Conservation (phyloP, 2,888 invertebrate genomes). For the Malthinus seriepunctatus region DNA sequence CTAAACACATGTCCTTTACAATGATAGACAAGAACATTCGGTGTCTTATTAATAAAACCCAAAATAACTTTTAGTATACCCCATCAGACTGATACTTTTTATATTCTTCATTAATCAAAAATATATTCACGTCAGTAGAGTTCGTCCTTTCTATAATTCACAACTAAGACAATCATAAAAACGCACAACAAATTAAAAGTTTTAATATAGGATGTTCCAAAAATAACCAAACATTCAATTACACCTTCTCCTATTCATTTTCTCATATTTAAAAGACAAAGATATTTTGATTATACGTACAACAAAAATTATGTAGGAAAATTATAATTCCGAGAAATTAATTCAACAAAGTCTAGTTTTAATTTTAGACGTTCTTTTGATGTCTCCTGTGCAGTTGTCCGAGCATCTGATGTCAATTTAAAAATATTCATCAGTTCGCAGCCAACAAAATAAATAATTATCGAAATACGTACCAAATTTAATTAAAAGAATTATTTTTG, state of each 20-base stretch:
- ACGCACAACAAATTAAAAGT: slow-evolving; percentile 10
- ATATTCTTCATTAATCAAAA: slow-evolving; percentile 50
- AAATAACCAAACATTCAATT: background rate
- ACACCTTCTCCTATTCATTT: background rate
- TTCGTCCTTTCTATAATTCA: slow-evolving; percentile 25
- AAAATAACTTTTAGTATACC: slow-evolving; percentile 47
- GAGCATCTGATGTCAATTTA: slow-evolving; percentile 29
- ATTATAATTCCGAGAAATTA: slow-evolving; percentile 55
- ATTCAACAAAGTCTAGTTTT: slow-evolving; percentile 54
- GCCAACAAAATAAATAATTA: slow-evolving; percentile 28
- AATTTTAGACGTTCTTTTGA: slow-evolving; percentile 54
- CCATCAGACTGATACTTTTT: slow-evolving; percentile 48
- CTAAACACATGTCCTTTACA: slow-evolving; percentile 35
- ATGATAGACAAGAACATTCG: slow-evolving; percentile 53
- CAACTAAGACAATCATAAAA: slow-evolving; percentile 2
- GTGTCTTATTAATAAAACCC: slow-evolving; percentile 53
- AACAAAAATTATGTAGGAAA: slow-evolving; percentile 41
- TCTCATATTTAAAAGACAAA: slow-evolving; percentile 30
- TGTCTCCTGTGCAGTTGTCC: slow-evolving; percentile 44
- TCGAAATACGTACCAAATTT: slow-evolving; percentile 16
- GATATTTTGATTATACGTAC: slow-evolving; percentile 26
- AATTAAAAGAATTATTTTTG: slow-evolving; percentile 17
- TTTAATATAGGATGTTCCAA: background rate
- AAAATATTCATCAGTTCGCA: slow-evolving; percentile 22
- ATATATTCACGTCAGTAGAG: slow-evolving; percentile 39